Base-by-base conservation (phyloP, 2,113 vertebrate species). In the Acrocephalus kingi region DNA sequence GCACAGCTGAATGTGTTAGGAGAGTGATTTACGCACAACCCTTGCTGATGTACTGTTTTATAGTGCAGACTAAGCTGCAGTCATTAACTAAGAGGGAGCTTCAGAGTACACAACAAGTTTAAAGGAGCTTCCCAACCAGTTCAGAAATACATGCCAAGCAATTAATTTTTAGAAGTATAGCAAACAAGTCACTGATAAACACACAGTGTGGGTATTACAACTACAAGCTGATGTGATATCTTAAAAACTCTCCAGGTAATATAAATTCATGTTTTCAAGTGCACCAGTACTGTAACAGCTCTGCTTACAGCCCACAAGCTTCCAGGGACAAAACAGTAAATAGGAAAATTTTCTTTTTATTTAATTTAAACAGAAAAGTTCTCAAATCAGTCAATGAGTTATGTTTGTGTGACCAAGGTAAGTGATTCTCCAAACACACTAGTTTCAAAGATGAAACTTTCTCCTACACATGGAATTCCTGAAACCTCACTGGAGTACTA, bases 11-110 rank as follows among this genome's bases (percentile, higher is more conserved):
- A 86, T 11, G 79, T 35, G 68, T 88, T 88, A 43, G 52, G 90
- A 83, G 88, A 96, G 64, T 86, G 92, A 96, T 86, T 90, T 95
- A 90, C 24, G 0, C 85, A 69, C 90, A 90, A 8, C 52, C 86
- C 86, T 92, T 59, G 17, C 90, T 94, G 88, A 94, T 24, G 3
- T 88, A 86, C 86, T 83, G 55, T 86, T 86, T 90, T 90, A 76
- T 75, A 88, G 56, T 48, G 76, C 94, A 84, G 83, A 88, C 90
- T 92, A 94, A 94, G 85, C 90, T 85, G 59, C 46, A 83, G 76
- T 90, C 92, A 93, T 95, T 95, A 96, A 88, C 85, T 46, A 83
- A 20, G 46, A 87, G 82, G 84, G 51, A 90, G 92, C 68, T 86
- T 94, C 52, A 71, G 83, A 58, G 43, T 39, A 39, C 37, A 67